Evolutionary conservation across 1,140 invertebrate genomes (phyloP).

Genomic region (Spodoptera frugiperda): DNA sequence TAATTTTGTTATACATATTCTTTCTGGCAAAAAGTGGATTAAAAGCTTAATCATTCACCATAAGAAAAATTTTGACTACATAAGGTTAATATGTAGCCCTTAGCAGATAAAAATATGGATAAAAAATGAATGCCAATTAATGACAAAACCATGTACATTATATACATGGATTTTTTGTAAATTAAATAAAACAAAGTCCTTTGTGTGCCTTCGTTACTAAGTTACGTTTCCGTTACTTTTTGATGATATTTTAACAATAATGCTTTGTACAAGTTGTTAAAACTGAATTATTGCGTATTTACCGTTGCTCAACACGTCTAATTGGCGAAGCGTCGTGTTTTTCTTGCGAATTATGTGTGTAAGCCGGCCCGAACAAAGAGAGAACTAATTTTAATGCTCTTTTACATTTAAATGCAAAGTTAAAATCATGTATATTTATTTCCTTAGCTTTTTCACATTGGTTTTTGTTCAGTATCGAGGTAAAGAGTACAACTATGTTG

Average conservation of each 20-base stretch:
- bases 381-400: slow-evolving; percentile 22
- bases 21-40: no score
- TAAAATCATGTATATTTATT: slow-evolving; percentile 6
- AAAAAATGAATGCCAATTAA: no score
- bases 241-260: slow-evolving; percentile 9
- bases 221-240: slow-evolving; percentile 28
- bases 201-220: background rate
- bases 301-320: slow-evolving; percentile 24
- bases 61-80: no score
- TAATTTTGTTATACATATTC: no score
- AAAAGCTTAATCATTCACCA: no score
- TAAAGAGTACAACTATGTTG: no score
- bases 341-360: slow-evolving; percentile 34
- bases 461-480: no score
- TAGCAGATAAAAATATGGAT: no score
- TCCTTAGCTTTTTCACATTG: background rate
- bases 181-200: slow-evolving; percentile 15
- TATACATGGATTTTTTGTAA: background rate
- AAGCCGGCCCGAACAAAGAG: slow-evolving; percentile 17
- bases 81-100: no score
- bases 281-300: slow-evolving; percentile 30
- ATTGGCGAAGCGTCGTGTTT: slow-evolving; percentile 17
- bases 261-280: slow-evolving; percentile 2
- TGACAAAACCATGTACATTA: no score
- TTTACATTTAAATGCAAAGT: slow-evolving; percentile 24